Base-by-base conservation (phyloP, 1,140 invertebrate genomes). In the Brachionus koreanus region DNA sequence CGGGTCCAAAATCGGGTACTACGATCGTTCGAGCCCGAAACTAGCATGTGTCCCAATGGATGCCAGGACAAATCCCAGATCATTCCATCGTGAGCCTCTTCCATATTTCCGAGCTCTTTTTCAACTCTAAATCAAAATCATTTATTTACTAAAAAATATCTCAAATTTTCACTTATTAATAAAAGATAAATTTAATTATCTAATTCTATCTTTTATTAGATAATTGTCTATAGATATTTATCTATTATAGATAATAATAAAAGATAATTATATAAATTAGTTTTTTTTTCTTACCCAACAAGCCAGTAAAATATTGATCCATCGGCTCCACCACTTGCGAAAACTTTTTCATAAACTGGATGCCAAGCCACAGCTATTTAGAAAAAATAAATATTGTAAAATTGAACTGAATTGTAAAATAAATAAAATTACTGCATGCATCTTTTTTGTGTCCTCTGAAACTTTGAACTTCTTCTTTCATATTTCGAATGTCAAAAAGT, bases 61-160 rank as follows among this genome's bases (percentile, higher is more conserved):
- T 99, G 98, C 97, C 98, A 99, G 23, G 95, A 94, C 83, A 99
- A 89, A 13, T 95, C 95, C 97, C 97, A 99, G 0, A 99, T 95
- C 86, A 98, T 98, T 85, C 95, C 97, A 88, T 99, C 97, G 88
- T 99, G 97, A 29, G 97, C 97, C 86, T 96, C 93, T 89, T 99
- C 97, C 86, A 99, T 97, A 29, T 93, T 93, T 4, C 97, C 97
- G 35, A 99, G 94, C 91, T 99, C 97, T 89, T 98, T 97, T 85
- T 98, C 96, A 83, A 94, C 94, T 3, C 95, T 95, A 84, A 72
- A 88, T 86, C 84, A 83, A n/a, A 82, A 77, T 49, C 23, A n/a
- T 49, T 16, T 49, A 49, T 12, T 49, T 5, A 16, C 12, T 49
- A 23, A 19, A n/a, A 57, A 57, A 19, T 57, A 57, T 2, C 29